Evolutionary conservation across 1,140 invertebrate species (phyloP), one percentile per base, ranked within the genome.

Genomic region (Phymastichus coffea): DNA sequence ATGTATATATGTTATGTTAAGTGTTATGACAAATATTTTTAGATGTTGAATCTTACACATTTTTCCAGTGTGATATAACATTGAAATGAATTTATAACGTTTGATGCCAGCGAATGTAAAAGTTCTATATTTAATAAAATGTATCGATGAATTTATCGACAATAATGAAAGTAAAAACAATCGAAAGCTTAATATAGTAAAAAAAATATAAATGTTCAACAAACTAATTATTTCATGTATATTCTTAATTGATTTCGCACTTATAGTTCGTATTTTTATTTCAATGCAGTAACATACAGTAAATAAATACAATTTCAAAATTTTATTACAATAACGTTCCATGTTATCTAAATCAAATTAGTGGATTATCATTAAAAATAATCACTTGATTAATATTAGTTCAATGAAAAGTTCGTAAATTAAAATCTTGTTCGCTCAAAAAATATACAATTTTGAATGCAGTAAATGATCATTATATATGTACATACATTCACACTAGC

Each of bases 141-240:
- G 58, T 66, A 69, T 76, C 68, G 73, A 72, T 75, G 76, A 75
- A 66, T 68, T 69, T 69, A 70, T 67, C 61, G 75, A 77, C 74
- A 78, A 78, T 77, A 77, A 75, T 46, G 15, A 47, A 58, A 53
- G 40, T 37, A 30, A 59, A 59, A 64, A 63, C 23, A 52, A 72
- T 66, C 67, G 66, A 75, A 76, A 74, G 64, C 70, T 20, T 6
- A 71, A 67, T 71, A 71, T 63, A 63, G 70, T 75, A 23, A 70
- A 72, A 71, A 67, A 73, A 70, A 75, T 59, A 33, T 8, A 33
- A 43, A 4, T 22, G 15, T 57, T 47, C n/a, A n/a, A n/a, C n/a
- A n/a, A n/a, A n/a, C n/a, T n/a, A n/a, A n/a, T n/a, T n/a, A n/a
- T n/a, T n/a, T n/a, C n/a, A n/a, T n/a, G n/a, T n/a, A n/a, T n/a